Percentiles rank a stretch among this genome's conserved stretches.
phyloP scores from a whole-genome alignment of 2,888 invertebrate genomes.

The Spatulosminthurus flaviceps region DNA sequence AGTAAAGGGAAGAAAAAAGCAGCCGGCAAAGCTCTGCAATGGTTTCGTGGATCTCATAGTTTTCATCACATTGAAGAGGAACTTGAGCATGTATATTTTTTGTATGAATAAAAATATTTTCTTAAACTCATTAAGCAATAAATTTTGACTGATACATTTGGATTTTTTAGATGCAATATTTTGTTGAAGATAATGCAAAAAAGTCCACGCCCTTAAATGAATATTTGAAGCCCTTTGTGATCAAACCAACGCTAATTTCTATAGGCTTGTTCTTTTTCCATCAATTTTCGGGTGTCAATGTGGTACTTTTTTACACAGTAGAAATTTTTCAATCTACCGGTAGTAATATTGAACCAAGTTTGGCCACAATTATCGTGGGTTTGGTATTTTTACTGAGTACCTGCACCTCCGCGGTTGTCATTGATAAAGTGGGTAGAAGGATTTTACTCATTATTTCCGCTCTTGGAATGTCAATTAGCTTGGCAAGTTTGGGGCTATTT shows the following conservation, averaged over 20 bases:
- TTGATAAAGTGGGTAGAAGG: slow-evolving; percentile 83
- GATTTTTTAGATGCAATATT: slow-evolving; percentile 74
- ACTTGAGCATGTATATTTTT: slow-evolving; percentile 68
- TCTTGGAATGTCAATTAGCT: slow-evolving; percentile 75
- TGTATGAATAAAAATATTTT: not conserved
- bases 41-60: slow-evolving; percentile 69
- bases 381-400: slow-evolving; percentile 69
- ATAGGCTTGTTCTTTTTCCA: slow-evolving; percentile 85
- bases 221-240: slow-evolving; percentile 65
- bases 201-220: slow-evolving; percentile 71
- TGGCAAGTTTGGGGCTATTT: slow-evolving; percentile 76
- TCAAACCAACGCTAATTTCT: slow-evolving; percentile 78
- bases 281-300: slow-evolving; percentile 80
- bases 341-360: slow-evolving; percentile 4
- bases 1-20: slow-evolving; percentile 69
- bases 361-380: slow-evolving; percentile 30
- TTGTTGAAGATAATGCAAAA: slow-evolving; percentile 78
- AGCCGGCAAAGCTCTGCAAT: slow-evolving; percentile 71
- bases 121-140: no score
- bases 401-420: slow-evolving; percentile 73
- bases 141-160: no score
- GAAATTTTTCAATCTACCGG: slow-evolving; percentile 75
- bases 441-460: slow-evolving; percentile 80
- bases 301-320: slow-evolving; percentile 81
- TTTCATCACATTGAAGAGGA: slow-evolving; percentile 72